Base-by-base conservation (phyloP, 2,113 vertebrate species). In the Albula goreensis region DNA sequence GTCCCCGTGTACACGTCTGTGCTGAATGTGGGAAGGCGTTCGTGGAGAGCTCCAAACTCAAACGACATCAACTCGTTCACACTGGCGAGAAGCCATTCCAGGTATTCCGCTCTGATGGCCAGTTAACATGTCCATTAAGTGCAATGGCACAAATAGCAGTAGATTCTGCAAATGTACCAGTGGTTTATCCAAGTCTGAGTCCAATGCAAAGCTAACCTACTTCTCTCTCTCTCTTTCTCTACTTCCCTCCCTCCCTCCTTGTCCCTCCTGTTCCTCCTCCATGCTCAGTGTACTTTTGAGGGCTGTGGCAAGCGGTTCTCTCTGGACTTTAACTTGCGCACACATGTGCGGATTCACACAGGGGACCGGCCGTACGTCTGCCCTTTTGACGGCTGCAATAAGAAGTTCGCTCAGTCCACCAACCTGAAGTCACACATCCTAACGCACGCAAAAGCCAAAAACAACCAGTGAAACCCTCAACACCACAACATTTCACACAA, bases 351-450 rank as follows among this genome's bases (percentile, higher is more conserved):
- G 87, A 99, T 99, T 97, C 98, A 99, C 92, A 99, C 98, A 92
- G 98, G 98, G 89, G 98, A 99, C 94, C 97, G 98, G 93, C 98
- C 98, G 86, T 99, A 99, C 66, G 98, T 99, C 91, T 99, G 98
- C 92, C 98, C 98, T 74, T 99, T 99, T 66, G 98, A 99, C 0
- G 98, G 98, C 92, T 99, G 98, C 95, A 99, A 99, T 96, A 99
- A 99, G 96, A 99, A 99, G 95, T 99, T 99, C 91, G 98, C 98
- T 90, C 98, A 99, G 95, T 99, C 98, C 87, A 99, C 98, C 94
- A 99, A 99, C 95, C 97, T 99, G 94, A 99, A 99, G 96, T 99
- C 98, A 95, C 98, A 99, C 96, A 99, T 99, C 96, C 96, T 99
- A 96, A 99, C 98, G 97, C 98, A 99, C 0, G 98, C 98, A 89